These are phyloP conservation scores for Albula glossodonta DNA, from an alignment of 2,113 vertebrate species.

Conservation along the genomic window DNA sequence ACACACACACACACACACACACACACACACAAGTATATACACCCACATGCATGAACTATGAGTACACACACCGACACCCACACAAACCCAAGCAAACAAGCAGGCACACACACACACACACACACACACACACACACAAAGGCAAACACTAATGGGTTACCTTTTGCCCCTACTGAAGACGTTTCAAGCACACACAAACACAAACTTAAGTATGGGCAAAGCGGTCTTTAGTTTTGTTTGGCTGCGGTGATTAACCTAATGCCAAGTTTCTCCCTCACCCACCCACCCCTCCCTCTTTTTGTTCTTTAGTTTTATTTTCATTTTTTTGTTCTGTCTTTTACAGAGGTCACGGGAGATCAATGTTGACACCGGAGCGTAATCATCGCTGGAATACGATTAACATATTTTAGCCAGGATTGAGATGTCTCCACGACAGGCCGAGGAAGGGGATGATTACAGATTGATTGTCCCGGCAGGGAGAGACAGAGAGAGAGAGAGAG, in stretches of 20 bases:
- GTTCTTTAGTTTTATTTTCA: constrained; percentile 39
- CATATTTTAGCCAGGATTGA: constrained; percentile 72
- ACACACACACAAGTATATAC: neutral
- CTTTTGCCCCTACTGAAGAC: neutral
- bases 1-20: constrained; percentile 5
- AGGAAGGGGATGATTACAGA: constrained; percentile 56
- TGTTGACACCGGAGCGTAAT: constrained; percentile 69
- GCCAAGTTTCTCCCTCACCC: neutral
- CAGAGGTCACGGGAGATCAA: constrained; percentile 73
- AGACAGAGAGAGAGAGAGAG: constrained; percentile 46
- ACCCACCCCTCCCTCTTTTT: constrained; percentile 1
- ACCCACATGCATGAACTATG: too few relatives aligned
- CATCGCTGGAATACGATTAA: constrained; percentile 73
- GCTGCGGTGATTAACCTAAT: constrained; percentile 18
- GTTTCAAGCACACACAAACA: neutral
- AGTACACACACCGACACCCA: neutral
- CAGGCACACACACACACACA: neutral
- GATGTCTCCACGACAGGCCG: constrained; percentile 60
- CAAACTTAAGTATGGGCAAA: neutral
- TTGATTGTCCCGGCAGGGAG: constrained; percentile 69
- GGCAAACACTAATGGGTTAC: neutral
- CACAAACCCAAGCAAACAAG: neutral
- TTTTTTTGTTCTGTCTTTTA: constrained; percentile 58
- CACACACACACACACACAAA: constrained; percentile 1
- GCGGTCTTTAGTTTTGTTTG: neutral